Evolutionary conservation across 2,888 invertebrate genomes (phyloP).

Genomic region (Thumatha senex): DNA sequence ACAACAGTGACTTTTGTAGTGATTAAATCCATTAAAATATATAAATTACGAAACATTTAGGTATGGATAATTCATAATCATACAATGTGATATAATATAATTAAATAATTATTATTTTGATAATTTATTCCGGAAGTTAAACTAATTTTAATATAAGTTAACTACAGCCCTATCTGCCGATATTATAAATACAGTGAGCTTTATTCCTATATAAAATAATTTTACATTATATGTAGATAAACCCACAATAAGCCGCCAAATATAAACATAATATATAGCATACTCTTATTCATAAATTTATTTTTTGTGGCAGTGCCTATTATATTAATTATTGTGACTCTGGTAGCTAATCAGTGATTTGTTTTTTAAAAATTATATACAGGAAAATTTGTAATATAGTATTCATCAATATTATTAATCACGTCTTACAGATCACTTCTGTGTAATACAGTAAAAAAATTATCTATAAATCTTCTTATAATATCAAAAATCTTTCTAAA

Average conservation of each 20-base stretch:
- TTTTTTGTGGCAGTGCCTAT: slow-evolving; percentile 56
- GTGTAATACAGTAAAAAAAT: too few relatives aligned
- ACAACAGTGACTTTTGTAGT: slow-evolving; percentile 53
- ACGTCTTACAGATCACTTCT: too few relatives aligned
- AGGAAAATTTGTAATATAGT: not conserved
- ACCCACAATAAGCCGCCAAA: not conserved
- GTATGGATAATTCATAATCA: slow-evolving; percentile 11
- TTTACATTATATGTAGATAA: not conserved
- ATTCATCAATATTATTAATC: too few relatives aligned
- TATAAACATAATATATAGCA: slow-evolving; percentile 1
- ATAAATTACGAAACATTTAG: slow-evolving; percentile 11
- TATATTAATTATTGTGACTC: slow-evolving; percentile 25
- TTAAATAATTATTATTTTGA: not conserved
- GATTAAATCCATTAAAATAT: slow-evolving; percentile 23
- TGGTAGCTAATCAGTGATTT: slow-evolving; percentile 13
- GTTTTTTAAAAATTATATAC: slow-evolving; percentile 14
- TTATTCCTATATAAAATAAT: not conserved
- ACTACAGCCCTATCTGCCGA: not conserved
- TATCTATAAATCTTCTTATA: too few relatives aligned
- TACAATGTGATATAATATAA: slow-evolving; percentile 8
- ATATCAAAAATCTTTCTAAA: too few relatives aligned
- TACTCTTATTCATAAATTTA: slow-evolving; percentile 2
- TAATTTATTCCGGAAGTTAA: not conserved
- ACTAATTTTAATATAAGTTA: not conserved
- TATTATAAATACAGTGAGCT: not conserved